Base-by-base conservation (phyloP, 2,888 invertebrate species). In the Gymnosoma rotundatum region DNA sequence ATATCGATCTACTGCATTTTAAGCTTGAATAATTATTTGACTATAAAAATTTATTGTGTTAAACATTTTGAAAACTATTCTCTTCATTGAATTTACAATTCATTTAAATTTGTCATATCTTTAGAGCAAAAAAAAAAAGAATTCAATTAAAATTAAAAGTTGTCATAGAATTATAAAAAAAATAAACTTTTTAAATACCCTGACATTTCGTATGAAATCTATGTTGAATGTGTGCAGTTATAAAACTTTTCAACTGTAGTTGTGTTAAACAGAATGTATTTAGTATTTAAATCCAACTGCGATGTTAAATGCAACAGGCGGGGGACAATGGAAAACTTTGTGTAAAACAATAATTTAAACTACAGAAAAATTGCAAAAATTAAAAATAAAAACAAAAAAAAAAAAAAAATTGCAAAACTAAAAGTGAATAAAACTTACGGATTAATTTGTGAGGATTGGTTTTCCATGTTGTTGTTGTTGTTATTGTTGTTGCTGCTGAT, bases 401-500 rank as follows among this genome's bases (percentile, higher is more conserved):
- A 32, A 32, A 32, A 2, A 32, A 32, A 32, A 32, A 32, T 25
- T 32, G 32, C 0, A 32, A 32, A 32, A 32, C 32, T 32, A 32
- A 66, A 75, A 70, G 56, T 70, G 64, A 76, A 82, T 74, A 70
- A 25, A 81, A 84, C 84, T 84, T 84, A 84, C 84, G 84, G 84
- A 81, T 81, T 84, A 78, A 78, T 84, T 84, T 84, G 78, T 61
- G 78, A 81, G 78, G 74, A 78, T 78, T 81, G 81, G 63, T 78
- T 66, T 70, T 85, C 63, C 69, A 69, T 88, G 58, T 84, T 87
- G 86, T 88, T 88, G 86, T 87, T 88, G 89, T 87, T 87, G 86
- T 88, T 88, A 86, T 87, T 88, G 89, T 87, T 88, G 89, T 78
- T 87, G 89, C 87, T 88, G 88, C 87, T 88, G 61, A 21, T 73